Percentiles rank a stretch among this genome's conserved stretches.
Evolutionary conservation across 2,113 vertebrate genomes (phyloP).

Genomic region (Odobenus rosmarus): DNA sequence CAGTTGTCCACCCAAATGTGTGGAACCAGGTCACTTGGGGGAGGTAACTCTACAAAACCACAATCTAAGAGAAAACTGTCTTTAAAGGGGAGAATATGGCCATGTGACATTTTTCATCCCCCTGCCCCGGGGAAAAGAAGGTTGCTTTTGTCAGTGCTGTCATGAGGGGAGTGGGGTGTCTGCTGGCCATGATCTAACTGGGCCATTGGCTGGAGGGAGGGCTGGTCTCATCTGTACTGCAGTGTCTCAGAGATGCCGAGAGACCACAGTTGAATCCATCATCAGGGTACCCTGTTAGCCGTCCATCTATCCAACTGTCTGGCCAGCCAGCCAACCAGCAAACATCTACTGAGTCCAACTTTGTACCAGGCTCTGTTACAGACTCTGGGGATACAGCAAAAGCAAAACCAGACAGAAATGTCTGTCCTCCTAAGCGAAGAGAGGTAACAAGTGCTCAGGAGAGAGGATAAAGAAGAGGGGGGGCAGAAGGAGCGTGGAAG

Average conservation of each 20-base stretch:
- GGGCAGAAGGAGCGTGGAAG: background rate
- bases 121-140: background rate
- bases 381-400: background rate
- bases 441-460: background rate
- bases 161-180: background rate
- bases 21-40: background rate
- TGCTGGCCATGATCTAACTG: background rate
- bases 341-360: background rate
- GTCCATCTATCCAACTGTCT: accelerated
- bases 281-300: background rate
- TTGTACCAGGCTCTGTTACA: background rate
- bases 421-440: background rate
- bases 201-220: background rate
- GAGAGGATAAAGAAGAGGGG: background rate
- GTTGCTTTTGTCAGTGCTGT: background rate
- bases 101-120: background rate
- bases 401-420: background rate
- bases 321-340: background rate
- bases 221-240: background rate
- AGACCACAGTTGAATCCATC: background rate
- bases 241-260: background rate
- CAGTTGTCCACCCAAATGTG: background rate
- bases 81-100: background rate
- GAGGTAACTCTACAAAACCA: background rate
- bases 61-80: background rate